These are phyloP conservation scores for Eulacestoma nigropectus DNA, from an alignment of 2,113 vertebrate genomes.

Conservation along the genomic window DNA sequence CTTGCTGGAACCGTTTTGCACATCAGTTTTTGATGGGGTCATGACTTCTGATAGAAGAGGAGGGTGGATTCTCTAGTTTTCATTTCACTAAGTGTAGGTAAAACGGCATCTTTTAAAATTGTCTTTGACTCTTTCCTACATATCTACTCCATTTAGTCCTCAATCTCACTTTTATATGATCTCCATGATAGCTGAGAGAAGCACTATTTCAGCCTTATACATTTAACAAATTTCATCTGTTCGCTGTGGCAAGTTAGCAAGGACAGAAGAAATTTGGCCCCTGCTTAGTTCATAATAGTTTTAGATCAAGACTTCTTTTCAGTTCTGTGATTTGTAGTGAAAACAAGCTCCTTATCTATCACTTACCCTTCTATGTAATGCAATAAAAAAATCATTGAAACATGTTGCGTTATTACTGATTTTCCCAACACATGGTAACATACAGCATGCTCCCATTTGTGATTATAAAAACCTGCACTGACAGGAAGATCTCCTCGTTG, in stretches of 20 bases:
- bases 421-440: not conserved
- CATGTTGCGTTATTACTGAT: not conserved
- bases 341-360: not conserved
- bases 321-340: not conserved
- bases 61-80: not conserved
- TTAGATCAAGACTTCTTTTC: not conserved
- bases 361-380: not conserved
- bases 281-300: not conserved
- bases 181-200: not conserved
- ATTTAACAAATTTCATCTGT: not conserved
- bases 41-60: not conserved
- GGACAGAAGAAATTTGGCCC: not conserved
- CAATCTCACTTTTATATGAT: not conserved
- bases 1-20: not conserved
- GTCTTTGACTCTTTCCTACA: not conserved
- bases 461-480: not conserved
- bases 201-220: not conserved
- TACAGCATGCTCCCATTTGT: not conserved
- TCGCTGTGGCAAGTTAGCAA: not conserved
- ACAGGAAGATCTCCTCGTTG: not conserved
- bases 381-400: not conserved
- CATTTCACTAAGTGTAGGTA: not conserved
- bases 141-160: not conserved
- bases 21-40: constrained; percentile 6
- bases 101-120: not conserved